phyloP scores from a whole-genome alignment of 2,113 vertebrate genomes.

The Glareola pratincola region DNA sequence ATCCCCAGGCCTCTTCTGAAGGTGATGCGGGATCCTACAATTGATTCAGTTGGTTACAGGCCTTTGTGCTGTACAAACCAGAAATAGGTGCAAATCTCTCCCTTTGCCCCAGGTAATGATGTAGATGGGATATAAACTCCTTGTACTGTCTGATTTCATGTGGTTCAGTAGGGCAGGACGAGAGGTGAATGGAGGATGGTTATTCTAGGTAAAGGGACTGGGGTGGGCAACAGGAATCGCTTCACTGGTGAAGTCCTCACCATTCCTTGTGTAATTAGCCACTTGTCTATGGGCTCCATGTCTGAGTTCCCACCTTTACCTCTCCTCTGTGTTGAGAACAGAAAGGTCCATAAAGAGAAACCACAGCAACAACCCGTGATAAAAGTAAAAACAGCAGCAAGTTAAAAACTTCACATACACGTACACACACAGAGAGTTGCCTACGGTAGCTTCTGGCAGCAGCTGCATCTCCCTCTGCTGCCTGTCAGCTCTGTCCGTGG shows the following conservation, averaged over 20 bases:
- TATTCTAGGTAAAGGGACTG: slow-evolving; percentile 53
- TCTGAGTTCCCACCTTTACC: slow-evolving; percentile 89
- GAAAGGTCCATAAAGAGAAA: slow-evolving; percentile 77
- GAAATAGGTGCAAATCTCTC: background rate
- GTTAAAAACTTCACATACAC: background rate
- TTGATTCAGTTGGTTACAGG: background rate
- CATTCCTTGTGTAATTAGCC: slow-evolving; percentile 99
- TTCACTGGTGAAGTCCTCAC: slow-evolving; percentile 88
- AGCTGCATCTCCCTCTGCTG: background rate
- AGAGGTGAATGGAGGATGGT: slow-evolving; percentile 54
- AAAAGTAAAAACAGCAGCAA: slow-evolving; percentile 32
- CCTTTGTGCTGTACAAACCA: background rate
- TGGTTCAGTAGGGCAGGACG: slow-evolving; percentile 52
- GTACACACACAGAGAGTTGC: background rate
- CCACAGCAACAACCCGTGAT: slow-evolving; percentile 70
- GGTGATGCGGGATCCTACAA: background rate
- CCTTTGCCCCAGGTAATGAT: slow-evolving; percentile 7
- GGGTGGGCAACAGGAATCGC: slow-evolving; percentile 63
- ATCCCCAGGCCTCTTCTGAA: background rate
- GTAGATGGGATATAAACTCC: slow-evolving; percentile 41
- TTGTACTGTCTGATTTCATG: slow-evolving; percentile 67
- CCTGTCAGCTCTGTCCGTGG: background rate
- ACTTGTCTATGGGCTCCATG: slow-evolving; percentile 99
- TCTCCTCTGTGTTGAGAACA: slow-evolving; percentile 91
- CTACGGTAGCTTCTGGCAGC: background rate